Evolutionary conservation across 2,888 invertebrate genomes (phyloP).

Genomic region (Aleiodes alternator): DNA sequence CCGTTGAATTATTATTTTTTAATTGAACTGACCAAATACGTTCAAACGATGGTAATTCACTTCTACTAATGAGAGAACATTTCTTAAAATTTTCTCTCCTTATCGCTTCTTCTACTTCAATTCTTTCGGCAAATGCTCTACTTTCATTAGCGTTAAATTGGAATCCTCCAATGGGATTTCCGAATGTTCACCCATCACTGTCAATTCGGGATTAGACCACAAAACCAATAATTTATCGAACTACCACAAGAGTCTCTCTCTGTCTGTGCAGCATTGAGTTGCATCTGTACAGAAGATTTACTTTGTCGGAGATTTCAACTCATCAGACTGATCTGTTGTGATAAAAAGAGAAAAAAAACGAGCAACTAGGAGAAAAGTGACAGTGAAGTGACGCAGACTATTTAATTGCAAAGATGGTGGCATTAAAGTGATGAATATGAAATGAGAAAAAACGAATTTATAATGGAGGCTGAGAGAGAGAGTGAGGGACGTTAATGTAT

Average conservation of each 20-base stretch:
- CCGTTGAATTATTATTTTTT: too few species aligned
- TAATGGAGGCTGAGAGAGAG: too few species aligned
- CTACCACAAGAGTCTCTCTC: constrained; percentile 20
- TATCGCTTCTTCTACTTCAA: neutral
- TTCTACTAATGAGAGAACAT: too few species aligned
- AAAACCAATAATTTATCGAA: constrained; percentile 44
- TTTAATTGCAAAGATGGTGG: constrained; percentile 29
- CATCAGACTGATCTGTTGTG: neutral
- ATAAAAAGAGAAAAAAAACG: neutral
- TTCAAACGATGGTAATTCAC: too few species aligned
- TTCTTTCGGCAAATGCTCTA: neutral
- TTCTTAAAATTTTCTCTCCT: neutral
- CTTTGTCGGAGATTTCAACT: neutral
- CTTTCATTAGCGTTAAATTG: constrained; percentile 34
- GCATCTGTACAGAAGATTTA: neutral
- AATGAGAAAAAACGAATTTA: constrained; percentile 12
- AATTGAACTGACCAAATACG: too few species aligned
- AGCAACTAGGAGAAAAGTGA: neutral
- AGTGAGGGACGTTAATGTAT: neutral
- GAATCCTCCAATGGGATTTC: constrained; percentile 33
- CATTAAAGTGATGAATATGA: constrained; percentile 18
- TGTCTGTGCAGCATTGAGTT: neutral
- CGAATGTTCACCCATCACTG: constrained; percentile 37
- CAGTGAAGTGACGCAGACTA: constrained; percentile 5
- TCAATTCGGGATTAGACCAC: constrained; percentile 31